These are phyloP conservation scores for Otolemur garnettii DNA, from an alignment of 2,113 vertebrate genomes.

Conservation along the genomic window DNA sequence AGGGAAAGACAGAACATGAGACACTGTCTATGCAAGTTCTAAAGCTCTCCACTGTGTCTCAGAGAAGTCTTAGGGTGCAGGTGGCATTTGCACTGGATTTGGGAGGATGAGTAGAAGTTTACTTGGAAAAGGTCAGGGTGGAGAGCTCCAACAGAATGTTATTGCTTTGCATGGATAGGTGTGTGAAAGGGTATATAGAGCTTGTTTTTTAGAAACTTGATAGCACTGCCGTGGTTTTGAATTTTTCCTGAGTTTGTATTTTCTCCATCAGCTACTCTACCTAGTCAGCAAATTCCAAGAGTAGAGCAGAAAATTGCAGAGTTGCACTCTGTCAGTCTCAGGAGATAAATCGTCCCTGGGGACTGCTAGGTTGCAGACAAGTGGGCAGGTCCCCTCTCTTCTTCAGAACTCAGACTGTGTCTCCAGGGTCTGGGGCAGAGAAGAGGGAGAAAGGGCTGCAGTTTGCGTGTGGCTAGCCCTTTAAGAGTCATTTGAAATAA, in stretches of 20 bases:
- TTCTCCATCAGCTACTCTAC: neutral
- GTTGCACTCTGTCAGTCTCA: neutral
- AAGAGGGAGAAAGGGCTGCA: neutral
- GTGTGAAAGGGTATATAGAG: neutral
- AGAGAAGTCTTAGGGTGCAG: neutral
- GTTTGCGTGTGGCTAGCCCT: neutral
- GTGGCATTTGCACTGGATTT: neutral
- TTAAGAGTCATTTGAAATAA: neutral
- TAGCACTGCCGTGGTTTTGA: neutral
- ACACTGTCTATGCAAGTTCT: neutral
- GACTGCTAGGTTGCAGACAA: neutral
- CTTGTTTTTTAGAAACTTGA: conserved; percentile 1
- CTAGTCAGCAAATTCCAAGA: conserved; percentile 41
- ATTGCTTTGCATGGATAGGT: neutral
- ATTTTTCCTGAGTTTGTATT: conserved; percentile 36
- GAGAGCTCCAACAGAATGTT: neutral
- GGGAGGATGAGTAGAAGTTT: neutral
- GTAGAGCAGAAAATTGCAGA: neutral
- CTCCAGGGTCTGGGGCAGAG: neutral
- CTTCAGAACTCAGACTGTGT: neutral
- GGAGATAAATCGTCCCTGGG: neutral
- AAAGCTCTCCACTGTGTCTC: neutral
- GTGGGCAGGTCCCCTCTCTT: neutral
- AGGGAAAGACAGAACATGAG: neutral
- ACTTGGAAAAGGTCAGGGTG: neutral